phyloP scores from a whole-genome alignment of 2,888 invertebrate species.

The Drosophila imparisetae region DNA sequence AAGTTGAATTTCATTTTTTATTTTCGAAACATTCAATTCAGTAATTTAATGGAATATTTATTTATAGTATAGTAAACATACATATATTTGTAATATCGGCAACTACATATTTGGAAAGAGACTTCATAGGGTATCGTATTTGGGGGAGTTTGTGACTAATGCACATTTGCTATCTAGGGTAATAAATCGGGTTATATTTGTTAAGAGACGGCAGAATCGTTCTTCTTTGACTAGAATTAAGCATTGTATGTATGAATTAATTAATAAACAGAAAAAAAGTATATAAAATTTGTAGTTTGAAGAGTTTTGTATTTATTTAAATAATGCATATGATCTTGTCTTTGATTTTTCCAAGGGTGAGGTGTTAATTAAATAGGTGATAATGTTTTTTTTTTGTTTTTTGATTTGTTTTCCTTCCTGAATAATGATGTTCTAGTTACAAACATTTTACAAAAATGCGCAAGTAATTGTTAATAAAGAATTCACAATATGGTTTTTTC shows the following conservation, averaged over 20 bases:
- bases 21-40: slow-evolving; percentile 34
- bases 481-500: slow-evolving; percentile 45
- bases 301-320: slow-evolving; percentile 57
- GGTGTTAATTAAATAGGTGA: slow-evolving; percentile 50
- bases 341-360: slow-evolving; percentile 59
- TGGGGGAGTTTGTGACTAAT: slow-evolving; percentile 5
- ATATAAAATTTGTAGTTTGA: slow-evolving; percentile 38
- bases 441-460: slow-evolving; percentile 62
- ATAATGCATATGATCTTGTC: slow-evolving; percentile 61
- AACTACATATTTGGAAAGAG: slow-evolving; percentile 47
- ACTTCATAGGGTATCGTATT: background rate
- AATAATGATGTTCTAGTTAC: slow-evolving; percentile 23
- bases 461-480: slow-evolving; percentile 43
- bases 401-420: slow-evolving; percentile 1
- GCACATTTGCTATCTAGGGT: slow-evolving; percentile 34
- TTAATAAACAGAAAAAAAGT: slow-evolving; percentile 32
- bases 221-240: slow-evolving; percentile 48
- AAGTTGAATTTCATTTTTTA: slow-evolving; percentile 28
- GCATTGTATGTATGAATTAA: slow-evolving; percentile 5
- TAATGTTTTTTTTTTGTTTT: slow-evolving; percentile 12
- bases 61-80: slow-evolving; percentile 35
- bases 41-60: slow-evolving; percentile 47
- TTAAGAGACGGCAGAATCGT: slow-evolving; percentile 7
- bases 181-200: slow-evolving; percentile 26
- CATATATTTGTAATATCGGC: slow-evolving; percentile 19